Base-by-base conservation (phyloP, 2,797 vertebrate genomes). In the Typhlichthys eigenmanni region DNA sequence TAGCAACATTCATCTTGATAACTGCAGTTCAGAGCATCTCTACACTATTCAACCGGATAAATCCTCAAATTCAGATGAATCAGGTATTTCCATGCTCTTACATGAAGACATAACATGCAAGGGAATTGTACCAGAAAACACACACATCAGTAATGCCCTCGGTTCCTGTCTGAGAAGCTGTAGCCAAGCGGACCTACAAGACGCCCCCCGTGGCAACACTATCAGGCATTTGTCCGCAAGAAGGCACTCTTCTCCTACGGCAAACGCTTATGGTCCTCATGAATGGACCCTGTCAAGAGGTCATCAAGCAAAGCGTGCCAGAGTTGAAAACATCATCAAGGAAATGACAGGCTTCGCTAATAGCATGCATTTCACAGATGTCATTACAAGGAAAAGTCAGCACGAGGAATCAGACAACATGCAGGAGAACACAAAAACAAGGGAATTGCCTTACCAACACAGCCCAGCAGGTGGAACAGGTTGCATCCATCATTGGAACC, bases 271-370 rank as follows among this genome's bases (percentile, higher is more conserved):
- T 9, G 16, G 56, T 58, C 76, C 88, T 12, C 55, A 69, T 0
- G 79, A 89, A 13, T 86, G 89, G 75, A 73, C 79, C 63, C 32
- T 74, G 0, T 61, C 85, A 46, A 88, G 88, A 19, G 85, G 92
- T 16, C 69, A 88, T 64, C 84, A 50, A 75, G 94, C 92, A 13
- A 96, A 96, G 84, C 85, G 93, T 32, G 93, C 94, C 60, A 91
- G 95, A 76, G 95, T 95, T 50, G 95, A 96, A 77, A 94, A 92
- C 67, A 95, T 95, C 56, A 85, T 95, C 77, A 92, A 66, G 85
- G 91, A 93, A 62, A 95, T 95, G 90, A 91, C 66, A 59, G 60
- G 87, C 48, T 84, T 85, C 54, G 80, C 89, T 16, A 61, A 49
- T 34, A 2, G 29, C 38, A 43, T 71, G 5, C 51, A 29, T 8